Evolutionary conservation across 2,888 invertebrate genomes (phyloP), one percentile per base, ranked within the genome.

Genomic region (Sarcophaga variegata): DNA sequence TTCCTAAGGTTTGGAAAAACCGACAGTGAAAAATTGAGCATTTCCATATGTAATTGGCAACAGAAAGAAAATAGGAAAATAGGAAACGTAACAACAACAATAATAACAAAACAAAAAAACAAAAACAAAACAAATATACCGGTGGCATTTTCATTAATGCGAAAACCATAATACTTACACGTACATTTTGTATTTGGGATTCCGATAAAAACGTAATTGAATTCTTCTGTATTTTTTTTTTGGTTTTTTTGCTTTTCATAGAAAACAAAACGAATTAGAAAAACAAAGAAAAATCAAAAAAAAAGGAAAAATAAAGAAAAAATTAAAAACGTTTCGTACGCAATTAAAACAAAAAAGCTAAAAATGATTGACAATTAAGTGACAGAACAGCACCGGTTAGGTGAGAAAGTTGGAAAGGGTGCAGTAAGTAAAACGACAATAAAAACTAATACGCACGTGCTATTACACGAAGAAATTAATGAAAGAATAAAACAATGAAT

Each of bases 201-300:
- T 80, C 67, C 37, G 67, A 14, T 54, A 49, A 81, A 49, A 81
- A 67, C 62, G 27, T 69, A 74, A 81, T 81, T 81, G 69, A 62
- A 69, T 81, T 75, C 62, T 75, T 75, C n/a, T 66, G 45, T 54
- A 37, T 27, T 22, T 6, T 11, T 20, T 47, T n/a, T 22, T n/a
- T 63, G 12, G 2, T 79, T 74, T 74, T 74, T n/a, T 49, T 12
- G 2, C 62, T 11, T 62, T 62, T 62, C n/a, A 2, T 62, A 5
- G 20, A 6, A 17, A 62, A 20, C 17, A 62, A 14, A 54, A 17
- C 2, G 10, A 54, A 14, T 54, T 12, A 14, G 54, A 54, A 54
- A 54, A 54, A 27, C 0, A 27, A 27, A 27, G 5, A 37, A 37
- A 37, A 37, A 37, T 0, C 25, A 2, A 25, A 37, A 37, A 37